phyloP scores from a whole-genome alignment of 2,113 vertebrate species.

The Peromyscus leucopus region DNA sequence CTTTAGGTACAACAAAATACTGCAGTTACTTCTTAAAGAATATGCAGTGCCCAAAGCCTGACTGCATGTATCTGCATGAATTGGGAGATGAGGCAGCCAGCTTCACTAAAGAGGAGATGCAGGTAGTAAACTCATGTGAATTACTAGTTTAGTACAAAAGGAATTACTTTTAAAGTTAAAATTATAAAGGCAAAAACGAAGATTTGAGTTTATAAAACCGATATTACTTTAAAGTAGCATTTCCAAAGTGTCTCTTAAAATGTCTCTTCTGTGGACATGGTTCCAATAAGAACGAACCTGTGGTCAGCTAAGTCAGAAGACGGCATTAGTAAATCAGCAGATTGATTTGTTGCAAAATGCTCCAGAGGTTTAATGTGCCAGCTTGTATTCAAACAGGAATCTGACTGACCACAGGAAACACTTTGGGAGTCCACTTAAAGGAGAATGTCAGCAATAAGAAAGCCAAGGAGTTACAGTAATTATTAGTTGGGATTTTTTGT shows the following conservation, averaged over 20 bases:
- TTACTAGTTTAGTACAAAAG: slow-evolving; percentile 47
- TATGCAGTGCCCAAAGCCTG: slow-evolving; percentile 99
- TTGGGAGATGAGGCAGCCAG: slow-evolving; percentile 99
- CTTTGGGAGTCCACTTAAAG: slow-evolving; percentile 56
- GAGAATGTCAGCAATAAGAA: slow-evolving; percentile 52
- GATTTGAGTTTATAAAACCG: slow-evolving; percentile 26
- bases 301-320: slow-evolving; percentile 50
- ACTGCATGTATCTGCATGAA: slow-evolving; percentile 99
- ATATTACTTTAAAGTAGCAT: slow-evolving; percentile 60
- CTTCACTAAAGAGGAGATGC: slow-evolving; percentile 99
- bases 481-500: background rate
- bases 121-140: slow-evolving; percentile 88
- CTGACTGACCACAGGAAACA: background rate
- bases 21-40: slow-evolving; percentile 99
- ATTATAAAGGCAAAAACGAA: slow-evolving; percentile 4
- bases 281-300: slow-evolving; percentile 8
- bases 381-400: background rate
- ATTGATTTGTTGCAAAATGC: slow-evolving; percentile 38
- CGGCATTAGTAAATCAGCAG: slow-evolving; percentile 44
- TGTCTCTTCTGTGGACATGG: background rate
- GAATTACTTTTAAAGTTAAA: slow-evolving; percentile 70
- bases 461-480: slow-evolving; percentile 20
- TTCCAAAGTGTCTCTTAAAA: slow-evolving; percentile 55
- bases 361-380: slow-evolving; percentile 14
- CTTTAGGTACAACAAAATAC: slow-evolving; percentile 99